These are phyloP conservation scores for Pimephales promelas DNA, from an alignment of 2,113 vertebrate genomes.

Conservation along the genomic window DNA sequence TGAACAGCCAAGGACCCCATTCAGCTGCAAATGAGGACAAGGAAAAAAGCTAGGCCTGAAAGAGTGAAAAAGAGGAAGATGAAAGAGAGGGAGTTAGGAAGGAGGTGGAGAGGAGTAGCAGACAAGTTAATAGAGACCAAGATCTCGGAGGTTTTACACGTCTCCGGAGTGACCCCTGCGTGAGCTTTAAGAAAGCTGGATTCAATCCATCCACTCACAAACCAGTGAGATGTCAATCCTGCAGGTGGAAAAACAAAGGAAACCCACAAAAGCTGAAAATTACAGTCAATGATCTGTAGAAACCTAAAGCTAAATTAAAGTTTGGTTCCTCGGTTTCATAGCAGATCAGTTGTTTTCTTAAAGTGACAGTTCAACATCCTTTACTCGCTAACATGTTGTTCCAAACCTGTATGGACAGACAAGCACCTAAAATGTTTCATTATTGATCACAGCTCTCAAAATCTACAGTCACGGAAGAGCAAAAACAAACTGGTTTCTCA, in stretches of 20 bases:
- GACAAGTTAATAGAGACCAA: conserved; percentile 53
- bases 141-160: conserved; percentile 44
- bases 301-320: not conserved
- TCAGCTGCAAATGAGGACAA: conserved; percentile 61
- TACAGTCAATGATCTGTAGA: not conserved
- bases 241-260: conserved; percentile 23
- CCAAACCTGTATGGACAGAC: not conserved
- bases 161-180: conserved; percentile 33
- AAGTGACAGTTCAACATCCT: not conserved
- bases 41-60: conserved; percentile 52
- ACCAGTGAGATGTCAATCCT: conserved; percentile 11
- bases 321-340: not conserved
- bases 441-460: not conserved
- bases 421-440: not conserved
- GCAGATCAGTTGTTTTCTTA: not conserved
- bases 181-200: not conserved
- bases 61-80: conserved; percentile 54
- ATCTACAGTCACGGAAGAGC: not conserved
- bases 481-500: not conserved
- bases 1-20: conserved; percentile 55
- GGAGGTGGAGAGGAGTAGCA: conserved; percentile 45
- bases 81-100: conserved; percentile 52
- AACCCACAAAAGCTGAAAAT: not conserved
- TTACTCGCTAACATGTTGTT: not conserved
- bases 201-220: not conserved